phyloP scores from a whole-genome alignment of 2,113 vertebrate species.

The Pachypanchax playfairii region DNA sequence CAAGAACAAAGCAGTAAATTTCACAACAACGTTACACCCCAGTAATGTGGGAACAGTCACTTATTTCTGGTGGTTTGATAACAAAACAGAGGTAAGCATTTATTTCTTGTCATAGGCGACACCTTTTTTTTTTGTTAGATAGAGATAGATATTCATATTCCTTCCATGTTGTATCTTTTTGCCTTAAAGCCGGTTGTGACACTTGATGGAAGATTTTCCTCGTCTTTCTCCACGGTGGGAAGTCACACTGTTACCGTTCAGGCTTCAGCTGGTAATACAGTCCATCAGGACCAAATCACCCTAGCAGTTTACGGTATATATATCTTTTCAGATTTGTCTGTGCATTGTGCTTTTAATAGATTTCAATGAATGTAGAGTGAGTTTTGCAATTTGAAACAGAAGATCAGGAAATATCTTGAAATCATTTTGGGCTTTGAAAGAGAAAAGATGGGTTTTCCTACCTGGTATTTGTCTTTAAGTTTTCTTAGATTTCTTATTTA shows the following conservation, averaged over 20 bases:
- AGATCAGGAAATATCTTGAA: background rate
- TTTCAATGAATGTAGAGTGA: no score
- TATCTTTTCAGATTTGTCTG: background rate
- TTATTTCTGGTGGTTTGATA: slow-evolving; percentile 95
- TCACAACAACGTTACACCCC: slow-evolving; percentile 86
- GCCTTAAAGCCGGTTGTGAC: slow-evolving; percentile 86
- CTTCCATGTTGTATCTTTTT: slow-evolving; percentile 4
- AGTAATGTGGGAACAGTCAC: slow-evolving; percentile 89
- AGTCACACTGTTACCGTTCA: slow-evolving; percentile 90
- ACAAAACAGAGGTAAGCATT: slow-evolving; percentile 87
- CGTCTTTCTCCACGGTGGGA: slow-evolving; percentile 87
- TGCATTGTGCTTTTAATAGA: background rate
- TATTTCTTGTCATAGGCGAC: background rate
- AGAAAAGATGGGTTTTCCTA: background rate
- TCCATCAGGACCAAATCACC: slow-evolving; percentile 90
- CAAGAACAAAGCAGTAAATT: slow-evolving; percentile 90
- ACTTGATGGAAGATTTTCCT: slow-evolving; percentile 85
- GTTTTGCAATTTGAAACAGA: background rate
- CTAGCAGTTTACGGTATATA: slow-evolving; percentile 88
- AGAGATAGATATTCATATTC: no score
- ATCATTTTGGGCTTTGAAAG: background rate
- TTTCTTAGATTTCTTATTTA: no score
- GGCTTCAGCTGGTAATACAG: slow-evolving; percentile 85
- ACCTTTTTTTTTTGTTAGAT: no score
- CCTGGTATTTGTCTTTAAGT: no score